Evolutionary conservation across 2,888 invertebrate species (phyloP), one percentile per base, ranked within the genome.

Genomic region (Holacanthella duospinosa): DNA sequence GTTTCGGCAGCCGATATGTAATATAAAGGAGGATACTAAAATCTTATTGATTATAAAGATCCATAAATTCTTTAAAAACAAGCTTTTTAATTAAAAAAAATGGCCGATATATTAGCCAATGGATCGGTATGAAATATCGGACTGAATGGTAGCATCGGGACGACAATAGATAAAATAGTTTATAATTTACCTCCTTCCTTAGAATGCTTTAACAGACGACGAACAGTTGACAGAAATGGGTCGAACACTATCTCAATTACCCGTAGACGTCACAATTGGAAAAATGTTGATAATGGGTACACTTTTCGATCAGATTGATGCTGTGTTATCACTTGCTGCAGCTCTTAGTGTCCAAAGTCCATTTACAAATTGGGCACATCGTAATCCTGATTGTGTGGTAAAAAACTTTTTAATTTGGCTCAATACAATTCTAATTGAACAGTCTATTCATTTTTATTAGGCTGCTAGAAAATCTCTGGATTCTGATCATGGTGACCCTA

Each of bases 261-360:
- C 99, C 0, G 93, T 99, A 0, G 96, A 99, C 75, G 88, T 99
- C 61, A 84, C 88, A 0, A 84, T 99, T 61, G 96, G 96, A 1
- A 99, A 99, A 80, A 94, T 99, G 83, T 80, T 97, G 43, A 87
- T 96, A 26, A 84, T 93, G 80, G 94, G 93, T 0, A 88, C 89
- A 1, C 84, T 93, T 6, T 93, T 94, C 66, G 84, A 90, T 66
- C 89, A 93, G 74, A 84, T 91, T 0, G 89, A 93, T 74, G 88
- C 94, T 0, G 86, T 94, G 19, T 79, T 99, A 6, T 91, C 93
- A 0, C 77, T 96, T 28, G 89, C 96, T 0, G 92, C 96, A 0
- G 88, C 90, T 1, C 80, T 99, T 65, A 95, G 94, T 68, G 89
- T 99, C 1, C 91, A 96, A 75, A 89, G 87, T 67, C 93, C 96